Evolutionary conservation across 2,888 invertebrate genomes (phyloP).

Genomic region (Isotomurus palustris): DNA sequence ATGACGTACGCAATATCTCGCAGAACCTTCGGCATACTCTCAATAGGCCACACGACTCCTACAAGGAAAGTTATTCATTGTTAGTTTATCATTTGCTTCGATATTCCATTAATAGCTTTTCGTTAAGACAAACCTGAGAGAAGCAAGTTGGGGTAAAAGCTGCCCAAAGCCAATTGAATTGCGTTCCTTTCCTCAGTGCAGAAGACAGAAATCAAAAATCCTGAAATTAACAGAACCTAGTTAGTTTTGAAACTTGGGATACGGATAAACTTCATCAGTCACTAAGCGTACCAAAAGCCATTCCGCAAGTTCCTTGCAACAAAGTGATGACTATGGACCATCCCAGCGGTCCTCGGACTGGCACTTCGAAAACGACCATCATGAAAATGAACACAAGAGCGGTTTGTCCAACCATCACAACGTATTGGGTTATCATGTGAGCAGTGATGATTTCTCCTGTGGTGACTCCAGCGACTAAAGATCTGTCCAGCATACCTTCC

Average conservation of each 20-base stretch:
- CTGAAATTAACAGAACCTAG: conserved; percentile 49
- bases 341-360: conserved; percentile 80
- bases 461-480: conserved; percentile 88
- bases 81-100: background rate
- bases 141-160: conserved; percentile 88
- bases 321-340: conserved; percentile 81
- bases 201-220: conserved; percentile 86
- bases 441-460: conserved; percentile 88
- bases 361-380: conserved; percentile 82
- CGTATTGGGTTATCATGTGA: conserved; percentile 89
- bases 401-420: conserved; percentile 92
- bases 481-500: conserved; percentile 85
- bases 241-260: background rate
- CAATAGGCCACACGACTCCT: conserved; percentile 95
- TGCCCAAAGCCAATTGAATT: conserved; percentile 85
- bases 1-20: conserved; percentile 54
- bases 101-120: background rate
- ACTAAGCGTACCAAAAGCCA: conserved; percentile 81
- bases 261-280: background rate
- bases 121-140: conserved; percentile 65
- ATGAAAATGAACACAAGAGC: conserved; percentile 84
- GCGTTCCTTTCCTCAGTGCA: conserved; percentile 89
- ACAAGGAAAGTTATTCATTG: conserved; percentile 43
- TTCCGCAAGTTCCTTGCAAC: conserved; percentile 87
- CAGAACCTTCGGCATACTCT: conserved; percentile 84